phyloP scores from a whole-genome alignment of 2,888 invertebrate species.

The Lumbricus terrestris region DNA sequence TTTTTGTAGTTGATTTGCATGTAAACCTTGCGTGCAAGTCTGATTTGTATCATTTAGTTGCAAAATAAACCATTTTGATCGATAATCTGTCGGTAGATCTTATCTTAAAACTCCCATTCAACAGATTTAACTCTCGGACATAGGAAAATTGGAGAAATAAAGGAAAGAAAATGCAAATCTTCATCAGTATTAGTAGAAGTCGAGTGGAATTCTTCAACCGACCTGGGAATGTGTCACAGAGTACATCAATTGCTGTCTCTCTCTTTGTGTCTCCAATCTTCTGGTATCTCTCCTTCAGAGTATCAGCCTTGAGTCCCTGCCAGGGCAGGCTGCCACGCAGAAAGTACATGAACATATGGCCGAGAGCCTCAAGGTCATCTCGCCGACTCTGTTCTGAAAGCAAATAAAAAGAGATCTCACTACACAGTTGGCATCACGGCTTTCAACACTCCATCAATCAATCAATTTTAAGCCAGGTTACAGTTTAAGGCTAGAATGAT shows the following conservation, averaged over 20 bases:
- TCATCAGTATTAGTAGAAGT: not conserved
- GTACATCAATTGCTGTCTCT: constrained; percentile 93
- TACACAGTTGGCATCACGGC: not conserved
- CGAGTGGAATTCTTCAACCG: not conserved
- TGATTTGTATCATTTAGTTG: no score
- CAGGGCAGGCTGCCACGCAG: constrained; percentile 97
- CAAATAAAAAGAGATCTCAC: not conserved
- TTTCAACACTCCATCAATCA: no score
- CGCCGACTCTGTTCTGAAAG: constrained; percentile 91
- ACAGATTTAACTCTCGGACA: not conserved
- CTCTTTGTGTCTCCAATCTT: constrained; percentile 99
- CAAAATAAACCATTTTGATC: no score
- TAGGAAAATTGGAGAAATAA: not conserved
- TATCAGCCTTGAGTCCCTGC: constrained; percentile 99
- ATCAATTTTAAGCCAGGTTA: no score
- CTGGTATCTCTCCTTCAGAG: constrained; percentile 97
- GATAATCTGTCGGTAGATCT: no score
- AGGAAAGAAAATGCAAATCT: no score
- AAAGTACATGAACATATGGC: constrained; percentile 99
- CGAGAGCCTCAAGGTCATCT: constrained; percentile 98
- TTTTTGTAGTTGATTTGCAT: no score
- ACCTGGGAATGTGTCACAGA: constrained; percentile 72
- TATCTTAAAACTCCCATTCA: not conserved
- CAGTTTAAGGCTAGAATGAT: no score
- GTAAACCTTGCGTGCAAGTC: no score